A percentile compares a stretch with the other conserved stretches of the same genome.
Conservation (phyloP, 2,797 vertebrate genomes). For the Enteromius afrohamiltoni region DNA sequence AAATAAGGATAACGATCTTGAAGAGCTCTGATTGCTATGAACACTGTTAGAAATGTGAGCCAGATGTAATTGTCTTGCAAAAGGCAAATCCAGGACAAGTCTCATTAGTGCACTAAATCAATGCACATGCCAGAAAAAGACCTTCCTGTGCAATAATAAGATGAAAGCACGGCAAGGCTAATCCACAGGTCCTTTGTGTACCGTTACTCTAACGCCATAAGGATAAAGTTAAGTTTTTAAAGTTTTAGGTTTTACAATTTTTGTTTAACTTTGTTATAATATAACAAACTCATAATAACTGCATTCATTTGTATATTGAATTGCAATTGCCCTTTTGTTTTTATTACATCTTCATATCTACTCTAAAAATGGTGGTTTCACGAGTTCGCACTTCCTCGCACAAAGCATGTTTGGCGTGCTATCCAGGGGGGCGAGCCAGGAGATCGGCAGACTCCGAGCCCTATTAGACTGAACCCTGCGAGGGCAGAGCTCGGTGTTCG, state of each 20-base stretch:
- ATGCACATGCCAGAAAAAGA: conserved; percentile 20
- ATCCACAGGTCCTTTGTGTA: conserved; percentile 10
- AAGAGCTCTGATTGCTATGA: background rate
- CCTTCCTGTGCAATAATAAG: conserved; percentile 30
- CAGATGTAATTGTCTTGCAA: conserved; percentile 11
- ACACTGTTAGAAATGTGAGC: conserved; percentile 18
- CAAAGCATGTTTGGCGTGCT: too few relatives aligned
- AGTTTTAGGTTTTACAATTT: conserved; percentile 14
- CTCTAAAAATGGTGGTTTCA: background rate
- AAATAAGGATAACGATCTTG: conserved; percentile 15
- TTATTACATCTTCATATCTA: background rate
- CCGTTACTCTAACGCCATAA: background rate
- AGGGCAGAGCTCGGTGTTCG: too few relatives aligned
- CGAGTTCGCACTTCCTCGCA: too few relatives aligned
- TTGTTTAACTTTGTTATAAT: background rate
- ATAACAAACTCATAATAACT: background rate
- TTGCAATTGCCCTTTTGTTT: background rate
- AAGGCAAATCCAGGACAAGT: conserved; percentile 19
- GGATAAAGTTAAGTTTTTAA: background rate
- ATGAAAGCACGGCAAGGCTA: conserved; percentile 17
- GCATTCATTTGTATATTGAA: background rate
- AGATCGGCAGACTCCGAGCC: too few relatives aligned
- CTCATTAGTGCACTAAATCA: conserved; percentile 37
- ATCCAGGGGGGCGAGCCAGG: too few relatives aligned
- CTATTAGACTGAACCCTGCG: too few relatives aligned